These are phyloP conservation scores for Sparus aurata DNA, from an alignment of 2,797 vertebrate genomes.

Conservation along the genomic window DNA sequence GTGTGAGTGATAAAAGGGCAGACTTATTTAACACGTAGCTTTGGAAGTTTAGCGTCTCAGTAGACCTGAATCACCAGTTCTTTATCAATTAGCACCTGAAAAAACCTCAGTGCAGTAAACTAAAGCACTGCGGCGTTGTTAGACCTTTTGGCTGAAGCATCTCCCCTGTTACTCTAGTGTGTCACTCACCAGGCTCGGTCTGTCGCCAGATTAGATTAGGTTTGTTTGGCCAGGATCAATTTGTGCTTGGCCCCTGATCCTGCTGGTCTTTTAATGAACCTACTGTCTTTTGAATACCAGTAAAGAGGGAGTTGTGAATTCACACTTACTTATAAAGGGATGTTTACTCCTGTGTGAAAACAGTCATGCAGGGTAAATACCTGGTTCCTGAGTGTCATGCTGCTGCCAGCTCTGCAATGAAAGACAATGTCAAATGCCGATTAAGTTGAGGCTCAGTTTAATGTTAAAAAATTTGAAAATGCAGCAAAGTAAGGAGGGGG, in stretches of 20 bases:
- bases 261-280: slow-evolving; percentile 55
- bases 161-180: slow-evolving; percentile 39
- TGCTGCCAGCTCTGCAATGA: slow-evolving; percentile 5
- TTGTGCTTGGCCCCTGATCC: slow-evolving; percentile 55
- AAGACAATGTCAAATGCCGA: not conserved
- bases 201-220: slow-evolving; percentile 51
- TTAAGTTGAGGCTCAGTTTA: not conserved
- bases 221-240: slow-evolving; percentile 67
- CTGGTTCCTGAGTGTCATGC: not conserved
- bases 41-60: not conserved
- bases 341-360: slow-evolving; percentile 26
- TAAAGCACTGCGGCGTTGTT: slow-evolving; percentile 11
- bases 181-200: slow-evolving; percentile 40
- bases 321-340: slow-evolving; percentile 12
- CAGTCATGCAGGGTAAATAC: slow-evolving; percentile 13
- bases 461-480: not conserved
- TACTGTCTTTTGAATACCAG: slow-evolving; percentile 28
- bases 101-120: slow-evolving; percentile 5
- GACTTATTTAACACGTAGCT: not conserved
- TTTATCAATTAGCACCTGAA: slow-evolving; percentile 9
- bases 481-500: not conserved
- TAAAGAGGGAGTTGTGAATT: slow-evolving; percentile 24
- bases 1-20: not conserved
- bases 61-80: not conserved
- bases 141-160: slow-evolving; percentile 24